Base-by-base conservation (phyloP, 2,113 vertebrate species). In the Solea solea region DNA sequence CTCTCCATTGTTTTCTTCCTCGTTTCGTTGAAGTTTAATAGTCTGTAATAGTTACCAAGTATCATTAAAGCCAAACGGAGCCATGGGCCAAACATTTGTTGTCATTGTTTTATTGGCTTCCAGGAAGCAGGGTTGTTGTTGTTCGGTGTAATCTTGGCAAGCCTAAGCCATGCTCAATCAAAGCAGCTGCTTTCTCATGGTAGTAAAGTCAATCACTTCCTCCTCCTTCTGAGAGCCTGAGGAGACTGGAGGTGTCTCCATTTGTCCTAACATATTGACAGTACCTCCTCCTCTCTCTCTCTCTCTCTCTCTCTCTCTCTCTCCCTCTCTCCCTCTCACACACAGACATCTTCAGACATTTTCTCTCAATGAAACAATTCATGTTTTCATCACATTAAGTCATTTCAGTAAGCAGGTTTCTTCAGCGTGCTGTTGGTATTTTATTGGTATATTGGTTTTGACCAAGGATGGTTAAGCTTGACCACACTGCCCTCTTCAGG, bases 401-500 rank as follows among this genome's bases (percentile, higher is more conserved):
- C 4, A 27, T 42, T 58, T 66, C 34, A 48, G 25, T n/a, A 11
- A 72, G 66, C 80, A 89, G 68, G 80, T 77, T 83, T 78, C 45
- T 49, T 21, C 21, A 21, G 21, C 21, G 21, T 21, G 21, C 21
- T 21, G 21, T 21, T 21, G 21, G 21, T 21, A 21, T 21, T 21
- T 21, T 21, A 21, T 1, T 21, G 21, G 21, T 21, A 34, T 34
- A 7, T 44, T 59, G 45, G 51, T 2, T 41, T 27, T 6, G 12
- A 48, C 0, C 2, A 40, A 7, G 2, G n/a, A 6, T 11, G n/a
- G 2, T 65, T 83, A 54, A 60, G 65, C 55, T 88, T 82, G 84
- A 89, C 84, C 86, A 91, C 82, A 91, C 89, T 91, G 90, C 90
- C 90, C 89, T 86, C 90, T 90, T 72, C 73, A 68, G 92, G 86